phyloP scores from a whole-genome alignment of 2,888 invertebrate genomes.

The Trissolcus brochymenae region DNA sequence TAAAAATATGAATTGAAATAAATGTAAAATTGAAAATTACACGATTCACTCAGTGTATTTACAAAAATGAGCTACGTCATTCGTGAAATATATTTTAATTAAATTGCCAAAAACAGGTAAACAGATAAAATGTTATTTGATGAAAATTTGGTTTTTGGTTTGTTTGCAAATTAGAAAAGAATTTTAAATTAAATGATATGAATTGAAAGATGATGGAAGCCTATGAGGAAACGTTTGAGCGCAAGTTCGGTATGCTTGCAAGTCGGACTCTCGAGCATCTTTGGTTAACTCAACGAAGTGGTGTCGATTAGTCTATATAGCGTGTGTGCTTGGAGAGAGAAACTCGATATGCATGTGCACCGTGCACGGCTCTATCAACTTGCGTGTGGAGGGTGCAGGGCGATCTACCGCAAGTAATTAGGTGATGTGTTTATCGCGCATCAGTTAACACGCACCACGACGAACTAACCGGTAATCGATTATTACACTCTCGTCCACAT shows the following conservation, averaged over 20 bases:
- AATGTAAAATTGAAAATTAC: no score
- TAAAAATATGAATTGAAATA: no score
- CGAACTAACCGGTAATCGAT: constrained; percentile 69
- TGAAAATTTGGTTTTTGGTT: neutral
- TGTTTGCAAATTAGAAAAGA: neutral
- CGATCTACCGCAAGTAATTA: constrained; percentile 72
- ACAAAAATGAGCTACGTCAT: no score
- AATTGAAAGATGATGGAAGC: neutral
- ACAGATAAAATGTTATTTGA: no score
- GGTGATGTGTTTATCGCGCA: constrained; percentile 73
- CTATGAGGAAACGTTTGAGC: neutral
- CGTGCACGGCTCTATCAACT: constrained; percentile 56
- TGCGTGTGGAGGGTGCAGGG: constrained; percentile 63
- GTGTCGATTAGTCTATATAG: constrained; percentile 41
- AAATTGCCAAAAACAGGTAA: no score
- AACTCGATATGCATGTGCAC: constrained; percentile 54
- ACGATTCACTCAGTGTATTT: no score
- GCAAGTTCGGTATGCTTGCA: constrained; percentile 38
- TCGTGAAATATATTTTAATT: no score
- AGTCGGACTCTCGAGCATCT: constrained; percentile 23
- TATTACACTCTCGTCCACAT: constrained; percentile 65
- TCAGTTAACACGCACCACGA: constrained; percentile 67
- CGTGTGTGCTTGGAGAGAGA: constrained; percentile 49
- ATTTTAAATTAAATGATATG: neutral
- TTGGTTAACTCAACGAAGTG: constrained; percentile 31